Percentiles rank a stretch among this genome's conserved stretches.
phyloP scores from a whole-genome alignment of 2,113 vertebrate species.

The Taxidea taxus region DNA sequence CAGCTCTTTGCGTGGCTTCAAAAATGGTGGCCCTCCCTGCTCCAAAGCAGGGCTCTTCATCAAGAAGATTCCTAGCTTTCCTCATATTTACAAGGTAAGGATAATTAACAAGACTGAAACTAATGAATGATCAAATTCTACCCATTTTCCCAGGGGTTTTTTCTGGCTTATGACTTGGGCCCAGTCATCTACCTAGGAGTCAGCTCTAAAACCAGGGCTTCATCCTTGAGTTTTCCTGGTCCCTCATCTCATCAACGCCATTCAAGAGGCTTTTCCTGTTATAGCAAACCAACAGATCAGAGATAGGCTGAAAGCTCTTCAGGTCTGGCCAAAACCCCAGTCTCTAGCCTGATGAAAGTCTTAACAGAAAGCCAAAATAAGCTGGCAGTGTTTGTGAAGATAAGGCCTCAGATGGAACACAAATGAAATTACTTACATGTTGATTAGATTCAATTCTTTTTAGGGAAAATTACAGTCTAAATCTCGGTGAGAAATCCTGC shows the following conservation, averaged over 20 bases:
- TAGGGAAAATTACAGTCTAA: neutral
- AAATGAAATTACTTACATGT: constrained; percentile 36
- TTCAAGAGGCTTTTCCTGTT: constrained; percentile 36
- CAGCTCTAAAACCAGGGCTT: neutral
- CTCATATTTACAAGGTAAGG: neutral
- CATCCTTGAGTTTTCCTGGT: neutral
- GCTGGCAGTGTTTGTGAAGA: constrained; percentile 25
- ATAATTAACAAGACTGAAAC: neutral
- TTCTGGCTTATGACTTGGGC: neutral
- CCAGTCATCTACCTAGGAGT: neutral
- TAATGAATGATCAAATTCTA: neutral
- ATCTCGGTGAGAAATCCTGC: neutral
- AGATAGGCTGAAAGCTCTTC: constrained; percentile 46
- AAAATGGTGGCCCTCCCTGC: neutral
- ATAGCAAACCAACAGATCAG: constrained; percentile 39
- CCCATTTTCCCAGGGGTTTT: neutral
- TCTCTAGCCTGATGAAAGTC: constrained; percentile 57
- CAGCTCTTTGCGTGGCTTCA: neutral
- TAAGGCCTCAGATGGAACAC: constrained; percentile 6
- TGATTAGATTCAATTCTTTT: constrained; percentile 25
- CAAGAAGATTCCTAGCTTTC: neutral
- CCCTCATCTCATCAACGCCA: neutral
- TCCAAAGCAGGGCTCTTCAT: neutral
- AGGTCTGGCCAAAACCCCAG: constrained; percentile 37
- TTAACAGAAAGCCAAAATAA: constrained; percentile 60